Base-by-base conservation (phyloP, 1,140 invertebrate species). In the Rhysida immarginata region DNA sequence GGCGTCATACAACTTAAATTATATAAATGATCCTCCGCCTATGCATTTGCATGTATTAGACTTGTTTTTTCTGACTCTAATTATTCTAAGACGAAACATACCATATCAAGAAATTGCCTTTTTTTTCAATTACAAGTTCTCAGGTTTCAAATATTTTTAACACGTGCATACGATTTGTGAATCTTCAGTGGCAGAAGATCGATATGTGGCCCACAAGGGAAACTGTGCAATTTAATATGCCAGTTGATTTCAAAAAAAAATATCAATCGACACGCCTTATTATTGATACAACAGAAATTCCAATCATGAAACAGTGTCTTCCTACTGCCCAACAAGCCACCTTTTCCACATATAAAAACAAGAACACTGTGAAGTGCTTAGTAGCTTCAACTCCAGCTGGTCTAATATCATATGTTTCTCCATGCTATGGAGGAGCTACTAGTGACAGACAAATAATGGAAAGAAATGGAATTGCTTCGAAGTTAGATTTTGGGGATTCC, bases 351-450 rank as follows among this genome's bases (percentile, higher is more conserved):
- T 63, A 65, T 56, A 66, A 65, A 44, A 66, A 67, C 46, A 52
- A 59, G 41, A 60, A 61, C 52, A 63, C 63, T 20, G 51, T 54
- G n/a, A 63, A 62, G 48, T 25, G 56, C 53, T 20, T 62, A 14
- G 55, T 63, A 51, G 63, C 58, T 3, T 29, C 13, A 13, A 58
- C 57, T 11, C 53, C 59, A 62, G 66, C 53, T 50, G 68, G 69
- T 20, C 65, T 68, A 46, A 69, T 73, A 59, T 61, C 54, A 20
- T 73, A 69, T 55, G 60, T 69, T 60, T 69, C 68, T n/a, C 60
- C 65, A 53, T 59, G 60, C 25, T 67, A 65, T 64, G 69, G 69
- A 50, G 67, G 66, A 48, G 58, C 65, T 50, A 62, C 64, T 60
- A 66, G 59, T 53, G 68, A 72, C 59, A 66, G 64, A 48, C 64